These are phyloP conservation scores for Pheosia gnoma DNA, from an alignment of 2,888 invertebrate species.

Conservation along the genomic window DNA sequence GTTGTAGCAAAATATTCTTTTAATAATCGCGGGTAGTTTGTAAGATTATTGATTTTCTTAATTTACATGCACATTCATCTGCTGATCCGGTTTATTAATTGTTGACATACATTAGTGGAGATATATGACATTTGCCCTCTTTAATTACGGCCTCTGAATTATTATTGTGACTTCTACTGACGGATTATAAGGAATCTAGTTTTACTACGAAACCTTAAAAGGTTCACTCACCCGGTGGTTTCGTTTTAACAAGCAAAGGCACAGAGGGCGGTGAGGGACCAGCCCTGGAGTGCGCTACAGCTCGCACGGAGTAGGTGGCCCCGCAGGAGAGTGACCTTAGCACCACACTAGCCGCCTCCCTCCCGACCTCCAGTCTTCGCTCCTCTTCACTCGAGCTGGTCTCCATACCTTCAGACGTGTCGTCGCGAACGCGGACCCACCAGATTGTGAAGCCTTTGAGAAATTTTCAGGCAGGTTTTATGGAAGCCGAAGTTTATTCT, in stretches of 20 bases:
- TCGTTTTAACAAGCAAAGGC: slow-evolving; percentile 71
- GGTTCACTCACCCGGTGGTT: slow-evolving; percentile 67
- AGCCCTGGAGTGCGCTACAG: slow-evolving; percentile 72
- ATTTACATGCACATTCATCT: no score
- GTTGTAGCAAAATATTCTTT: no score
- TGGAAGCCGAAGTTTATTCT: not conserved
- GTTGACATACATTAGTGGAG: no score
- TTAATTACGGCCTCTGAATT: no score
- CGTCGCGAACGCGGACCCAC: slow-evolving; percentile 75
- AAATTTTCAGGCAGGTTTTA: not conserved
- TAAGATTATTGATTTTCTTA: no score
- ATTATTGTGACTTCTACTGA: no score
- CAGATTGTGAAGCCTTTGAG: slow-evolving; percentile 69
- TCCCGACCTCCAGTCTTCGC: slow-evolving; percentile 68
- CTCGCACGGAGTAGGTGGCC: slow-evolving; percentile 71
- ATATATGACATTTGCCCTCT: no score
- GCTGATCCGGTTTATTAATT: no score
- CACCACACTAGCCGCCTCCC: slow-evolving; percentile 65
- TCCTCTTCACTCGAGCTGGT: slow-evolving; percentile 66
- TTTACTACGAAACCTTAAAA: no score
- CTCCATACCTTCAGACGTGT: slow-evolving; percentile 63
- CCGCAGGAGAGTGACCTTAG: slow-evolving; percentile 72
- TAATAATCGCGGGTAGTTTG: no score
- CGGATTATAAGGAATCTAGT: no score
- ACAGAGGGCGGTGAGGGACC: slow-evolving; percentile 70